Base-by-base conservation (phyloP, 2,888 invertebrate genomes). In the Monopis laevigella region DNA sequence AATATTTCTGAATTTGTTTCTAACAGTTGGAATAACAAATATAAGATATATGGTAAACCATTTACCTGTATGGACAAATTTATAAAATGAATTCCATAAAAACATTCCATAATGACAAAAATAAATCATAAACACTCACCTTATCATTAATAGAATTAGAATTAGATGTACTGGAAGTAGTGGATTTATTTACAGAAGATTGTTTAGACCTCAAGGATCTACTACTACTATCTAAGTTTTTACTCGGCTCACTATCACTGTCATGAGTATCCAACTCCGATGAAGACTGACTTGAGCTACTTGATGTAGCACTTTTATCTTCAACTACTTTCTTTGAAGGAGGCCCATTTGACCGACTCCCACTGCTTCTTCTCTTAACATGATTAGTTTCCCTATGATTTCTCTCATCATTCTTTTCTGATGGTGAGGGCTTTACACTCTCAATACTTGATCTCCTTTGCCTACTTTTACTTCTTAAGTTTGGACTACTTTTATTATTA, bases 241-340 rank as follows among this genome's bases (percentile, higher is more conserved):
- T 77, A 3, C 60, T 50, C 0, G 68, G 59, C 46, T 74, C 77
- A 54, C 72, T 75, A 6, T 75, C 75, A 51, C 70, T 77, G 24
- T 77, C 77, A 0, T 75, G 72, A 0, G 80, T 74, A 1, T 78
- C 67, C 0, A 80, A 71, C 45, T 80, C 80, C 3, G 67, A 58
- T 0, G 80, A 80, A 0, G 80, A 80, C 41, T 77, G 80, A 51
- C 80, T 78, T 1, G 80, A 57, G 48, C 78, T 75, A 1, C 80
- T 80, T 6, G 80, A 71, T 0, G 66, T 71, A 56, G 71, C 78
- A 43, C 74, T 10, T 16, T 41, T 78, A 0, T 60, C 60, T 18
- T 77, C 77, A 29, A 67, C 69, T 1, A 57, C 45, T 42, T 73
- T 73, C 46, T 78, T 78, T 0, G 75, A 67, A 1, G 78, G 80